Evolutionary conservation across 2,888 invertebrate genomes (phyloP).

Genomic region (Pristionchus fissidentatus): DNA sequence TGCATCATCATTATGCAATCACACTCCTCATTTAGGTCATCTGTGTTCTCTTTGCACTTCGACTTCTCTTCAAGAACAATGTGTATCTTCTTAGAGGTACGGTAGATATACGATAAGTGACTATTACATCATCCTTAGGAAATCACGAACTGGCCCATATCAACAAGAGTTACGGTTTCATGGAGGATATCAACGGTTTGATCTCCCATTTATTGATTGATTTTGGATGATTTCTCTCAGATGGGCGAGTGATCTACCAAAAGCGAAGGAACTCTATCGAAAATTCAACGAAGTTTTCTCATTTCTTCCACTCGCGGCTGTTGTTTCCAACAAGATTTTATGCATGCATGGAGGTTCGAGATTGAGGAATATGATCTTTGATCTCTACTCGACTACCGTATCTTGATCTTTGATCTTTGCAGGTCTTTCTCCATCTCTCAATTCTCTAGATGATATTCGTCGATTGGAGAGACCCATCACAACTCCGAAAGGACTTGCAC

Average conservation of each 20-base stretch:
- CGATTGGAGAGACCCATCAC: constrained; percentile 53
- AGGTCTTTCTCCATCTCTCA: constrained; percentile 56
- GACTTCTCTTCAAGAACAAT: constrained; percentile 61
- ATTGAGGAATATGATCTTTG: background rate
- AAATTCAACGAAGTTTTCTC: constrained; percentile 59
- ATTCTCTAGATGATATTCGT: constrained; percentile 61
- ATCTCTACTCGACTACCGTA: too few relatives aligned
- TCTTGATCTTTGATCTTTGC: too few relatives aligned
- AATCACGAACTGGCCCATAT: constrained; percentile 62
- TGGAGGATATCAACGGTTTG: constrained; percentile 51
- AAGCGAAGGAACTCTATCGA: constrained; percentile 51
- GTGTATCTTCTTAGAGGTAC: constrained; percentile 57
- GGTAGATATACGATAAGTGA: background rate
- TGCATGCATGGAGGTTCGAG: constrained; percentile 58
- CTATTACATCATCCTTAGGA: constrained; percentile 36
- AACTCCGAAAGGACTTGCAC: constrained; percentile 48
- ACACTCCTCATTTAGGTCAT: constrained; percentile 51
- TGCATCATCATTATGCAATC: too few relatives aligned
- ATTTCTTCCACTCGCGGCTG: constrained; percentile 59
- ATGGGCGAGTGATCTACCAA: background rate
- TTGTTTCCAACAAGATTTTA: constrained; percentile 57
- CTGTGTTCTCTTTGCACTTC: constrained; percentile 54
- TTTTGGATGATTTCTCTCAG: background rate
- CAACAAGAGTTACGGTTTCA: constrained; percentile 60
- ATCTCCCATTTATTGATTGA: background rate